Base-by-base conservation (phyloP, 2,113 vertebrate species). In the Oryzias curvinotus region DNA sequence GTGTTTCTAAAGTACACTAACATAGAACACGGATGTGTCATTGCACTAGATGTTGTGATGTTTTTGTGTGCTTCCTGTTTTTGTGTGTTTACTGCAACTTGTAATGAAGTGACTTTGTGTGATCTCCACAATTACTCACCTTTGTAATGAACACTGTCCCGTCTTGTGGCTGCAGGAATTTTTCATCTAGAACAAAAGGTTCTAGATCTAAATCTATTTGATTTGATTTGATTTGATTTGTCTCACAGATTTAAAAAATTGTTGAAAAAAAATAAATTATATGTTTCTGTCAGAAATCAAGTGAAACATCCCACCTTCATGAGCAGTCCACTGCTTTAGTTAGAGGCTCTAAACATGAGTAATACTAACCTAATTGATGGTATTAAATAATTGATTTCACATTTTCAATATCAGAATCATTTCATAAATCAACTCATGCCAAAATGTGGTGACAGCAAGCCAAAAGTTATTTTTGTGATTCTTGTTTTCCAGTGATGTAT, bases 11-110 rank as follows among this genome's bases (percentile, higher is more conserved):
- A 45, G 26, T 46, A 43, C 41, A 71, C 13, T 10, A 14, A 70
- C 28, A 6, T 52, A 12, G 5, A 57, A 45, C 48, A 63, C 65
- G 26, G 21, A 53, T 59, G 16, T 54, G n/a, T 16, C 17, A 49
- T 47, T 50, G 13, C 19, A 23, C 52, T 65, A 65, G 36, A 65
- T 63, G 60, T 69, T 42, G 21, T 78, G 23, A 43, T 58, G 63
- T 71, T 64, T 21, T 19, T 23, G 25, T 59, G 36, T 2, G 59
- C 43, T 45, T 75, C 7, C 46, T 52, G n/a, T 42, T 14, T 18
- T 47, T 62, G 78, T 78, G n/a, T 61, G 28, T 14, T 64, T 52
- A 8, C 57, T 62, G 66, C 62, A 73, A 65, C 51, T 60, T 17
- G 17, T 59, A 52, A 62, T 49, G 53, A 65, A 57, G 36, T 36